A percentile compares a stretch with the other conserved stretches of the same genome.
Conservation (phyloP, 2,888 invertebrate genomes). For the Lasiommata megera region DNA sequence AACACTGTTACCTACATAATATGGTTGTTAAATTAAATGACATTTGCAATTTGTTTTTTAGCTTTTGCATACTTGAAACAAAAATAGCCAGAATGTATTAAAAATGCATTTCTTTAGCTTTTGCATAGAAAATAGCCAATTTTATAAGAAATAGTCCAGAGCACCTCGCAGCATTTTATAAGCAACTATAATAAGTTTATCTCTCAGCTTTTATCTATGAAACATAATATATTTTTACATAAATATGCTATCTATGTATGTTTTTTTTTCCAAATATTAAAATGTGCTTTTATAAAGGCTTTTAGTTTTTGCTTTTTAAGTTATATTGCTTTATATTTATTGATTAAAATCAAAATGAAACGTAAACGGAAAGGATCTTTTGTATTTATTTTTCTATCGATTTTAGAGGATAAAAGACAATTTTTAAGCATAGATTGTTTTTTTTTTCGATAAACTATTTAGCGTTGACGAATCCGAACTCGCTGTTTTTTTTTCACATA, state of each 20-base stretch:
- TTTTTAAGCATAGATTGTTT: too few species aligned
- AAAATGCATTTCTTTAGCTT: not conserved
- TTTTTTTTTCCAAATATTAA: not conserved
- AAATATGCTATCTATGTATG: not conserved
- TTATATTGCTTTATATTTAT: not conserved
- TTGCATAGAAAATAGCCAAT: constrained; percentile 1
- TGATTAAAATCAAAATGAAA: not conserved
- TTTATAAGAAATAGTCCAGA: constrained; percentile 22
- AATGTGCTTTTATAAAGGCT: constrained; percentile 12
- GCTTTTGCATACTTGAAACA: too few species aligned
- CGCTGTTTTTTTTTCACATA: too few species aligned
- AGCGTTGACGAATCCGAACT: too few species aligned
- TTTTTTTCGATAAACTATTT: too few species aligned
- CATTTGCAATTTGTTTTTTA: not conserved
- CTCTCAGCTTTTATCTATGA: constrained; percentile 15
- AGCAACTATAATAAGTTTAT: constrained; percentile 17
- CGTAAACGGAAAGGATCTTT: not conserved
- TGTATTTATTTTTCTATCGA: not conserved
- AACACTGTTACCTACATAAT: not conserved
- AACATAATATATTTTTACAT: constrained; percentile 13
- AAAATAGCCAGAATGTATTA: too few species aligned
- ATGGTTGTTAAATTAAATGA: not conserved
- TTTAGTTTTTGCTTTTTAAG: not conserved
- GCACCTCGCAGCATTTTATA: constrained; percentile 40
- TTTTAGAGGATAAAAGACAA: not conserved